Percentiles rank a stretch among this genome's conserved stretches.
Conservation (phyloP, 2,113 vertebrate genomes). For the human region DNA sequence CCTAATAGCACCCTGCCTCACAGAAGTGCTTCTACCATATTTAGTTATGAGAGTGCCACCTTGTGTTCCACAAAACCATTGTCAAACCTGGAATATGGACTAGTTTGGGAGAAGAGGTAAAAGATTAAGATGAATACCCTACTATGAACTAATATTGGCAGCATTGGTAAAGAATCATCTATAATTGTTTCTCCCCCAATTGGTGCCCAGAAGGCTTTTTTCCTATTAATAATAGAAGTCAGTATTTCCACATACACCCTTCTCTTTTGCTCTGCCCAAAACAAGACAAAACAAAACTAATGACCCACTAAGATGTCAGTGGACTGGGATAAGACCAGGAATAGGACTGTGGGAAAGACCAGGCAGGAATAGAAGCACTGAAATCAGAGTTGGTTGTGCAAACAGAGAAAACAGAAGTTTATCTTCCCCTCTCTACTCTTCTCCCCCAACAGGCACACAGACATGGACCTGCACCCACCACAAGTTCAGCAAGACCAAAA, state of each 20-base stretch:
- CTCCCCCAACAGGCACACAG: neutral
- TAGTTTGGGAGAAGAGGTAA: slow-evolving; percentile 3
- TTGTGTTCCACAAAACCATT: neutral
- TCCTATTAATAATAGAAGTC: neutral
- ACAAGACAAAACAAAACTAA: neutral
- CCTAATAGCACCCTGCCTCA: neutral
- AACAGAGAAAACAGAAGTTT: neutral
- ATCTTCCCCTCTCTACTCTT: neutral
- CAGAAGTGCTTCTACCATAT: neutral
- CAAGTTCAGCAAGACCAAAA: neutral
- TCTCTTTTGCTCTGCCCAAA: neutral
- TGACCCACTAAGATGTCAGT: neutral
- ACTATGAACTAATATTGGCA: neutral
- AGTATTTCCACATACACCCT: neutral
- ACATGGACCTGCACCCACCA: neutral
- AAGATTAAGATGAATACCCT: neutral
- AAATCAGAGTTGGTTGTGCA: neutral
- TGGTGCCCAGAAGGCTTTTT: neutral
- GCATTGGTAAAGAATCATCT: neutral
- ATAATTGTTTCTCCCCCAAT: neutral
- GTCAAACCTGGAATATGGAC: neutral
- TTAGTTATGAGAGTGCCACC: neutral
- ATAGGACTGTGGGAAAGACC: neutral
- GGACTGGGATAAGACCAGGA: neutral
- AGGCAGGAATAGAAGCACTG: neutral